Base-by-base conservation (phyloP, 2,888 invertebrate genomes). In the Tachystola acroxantha region DNA sequence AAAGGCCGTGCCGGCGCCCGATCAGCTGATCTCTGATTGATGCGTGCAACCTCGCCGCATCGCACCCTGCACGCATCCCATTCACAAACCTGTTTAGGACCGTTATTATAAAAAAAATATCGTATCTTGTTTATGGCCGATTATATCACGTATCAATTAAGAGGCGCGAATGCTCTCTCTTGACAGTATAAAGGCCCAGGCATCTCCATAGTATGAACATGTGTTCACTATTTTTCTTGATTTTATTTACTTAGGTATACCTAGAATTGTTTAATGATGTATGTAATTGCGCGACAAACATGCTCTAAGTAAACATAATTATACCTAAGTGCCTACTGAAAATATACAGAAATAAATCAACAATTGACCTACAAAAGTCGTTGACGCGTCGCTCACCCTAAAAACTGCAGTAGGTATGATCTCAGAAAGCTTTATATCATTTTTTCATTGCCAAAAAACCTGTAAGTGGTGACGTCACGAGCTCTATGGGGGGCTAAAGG, bases 11-110 rank as follows among this genome's bases (percentile, higher is more conserved):
- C 61, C 61, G 60, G 50, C 53, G 24, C 50, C 47, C 72, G 70
- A 80, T 78, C 84, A 82, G 84, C 82, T 85, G 82, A 78, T 80
- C 62, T 56, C 61, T 71, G 76, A 78, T 76, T 73, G 78, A 79
- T 79, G 70, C 61, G 60, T 59, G 58, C 59, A 53, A 50, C 41
- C 10, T 10, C 56, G 57, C 51, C 58, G 54, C 59, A 63, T 55
- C 59, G 46, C 59, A 54, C 53, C 49, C 48, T 38, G 54, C 59
- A 62, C 64, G 59, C 64, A 52, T 51, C 57, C 55, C 57, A 62
- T 63, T 66, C 62, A 57, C 48, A 41, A 74, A 79, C 79, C 70
- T 62, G 77, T 79, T 79, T 67, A 65, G 60, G 57, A 53, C 71
- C 62, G 67, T 71, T 72, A 70, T 51, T 53, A 62, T 58, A 57